Percentiles rank a stretch among this genome's conserved stretches.
Conservation (phyloP, 2,888 invertebrate species). For the Biston betularia region DNA sequence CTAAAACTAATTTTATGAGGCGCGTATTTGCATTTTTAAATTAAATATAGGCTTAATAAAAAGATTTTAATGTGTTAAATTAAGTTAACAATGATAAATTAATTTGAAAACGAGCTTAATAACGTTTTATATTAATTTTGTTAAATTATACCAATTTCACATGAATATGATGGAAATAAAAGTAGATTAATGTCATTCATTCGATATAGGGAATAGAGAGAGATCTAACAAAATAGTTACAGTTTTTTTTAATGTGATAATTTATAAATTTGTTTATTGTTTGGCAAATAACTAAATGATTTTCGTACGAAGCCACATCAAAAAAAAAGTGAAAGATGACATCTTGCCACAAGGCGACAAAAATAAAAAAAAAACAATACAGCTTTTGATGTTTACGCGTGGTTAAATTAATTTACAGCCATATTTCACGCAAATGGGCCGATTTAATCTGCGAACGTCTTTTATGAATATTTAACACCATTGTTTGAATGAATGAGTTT, state of each 20-base stretch:
- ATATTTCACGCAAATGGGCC: conserved; percentile 59
- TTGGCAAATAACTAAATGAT: too few relatives aligned
- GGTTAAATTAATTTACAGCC: conserved; percentile 51
- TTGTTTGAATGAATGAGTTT: conserved; percentile 31
- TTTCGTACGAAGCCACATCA: background rate
- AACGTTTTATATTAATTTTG: too few relatives aligned
- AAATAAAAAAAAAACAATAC: conserved; percentile 44
- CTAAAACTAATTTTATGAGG: background rate
- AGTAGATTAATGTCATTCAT: too few relatives aligned
- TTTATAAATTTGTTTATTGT: too few relatives aligned
- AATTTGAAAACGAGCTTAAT: too few relatives aligned
- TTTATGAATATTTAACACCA: conserved; percentile 45
- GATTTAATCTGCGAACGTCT: conserved; percentile 57
- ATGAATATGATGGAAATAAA: too few relatives aligned
- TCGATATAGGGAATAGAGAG: background rate
- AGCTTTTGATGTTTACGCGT: conserved; percentile 47
- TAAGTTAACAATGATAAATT: background rate
- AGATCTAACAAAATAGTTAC: too few relatives aligned
- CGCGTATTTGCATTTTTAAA: background rate
- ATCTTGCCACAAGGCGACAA: conserved; percentile 12
- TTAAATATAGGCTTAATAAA: background rate
- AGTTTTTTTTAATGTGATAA: too few relatives aligned
- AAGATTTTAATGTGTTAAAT: background rate
- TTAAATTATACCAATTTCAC: too few relatives aligned
- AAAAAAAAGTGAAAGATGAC: conserved; percentile 8